Base-by-base conservation (phyloP, 2,888 invertebrate species). In the Petrolisthes cinctipes region DNA sequence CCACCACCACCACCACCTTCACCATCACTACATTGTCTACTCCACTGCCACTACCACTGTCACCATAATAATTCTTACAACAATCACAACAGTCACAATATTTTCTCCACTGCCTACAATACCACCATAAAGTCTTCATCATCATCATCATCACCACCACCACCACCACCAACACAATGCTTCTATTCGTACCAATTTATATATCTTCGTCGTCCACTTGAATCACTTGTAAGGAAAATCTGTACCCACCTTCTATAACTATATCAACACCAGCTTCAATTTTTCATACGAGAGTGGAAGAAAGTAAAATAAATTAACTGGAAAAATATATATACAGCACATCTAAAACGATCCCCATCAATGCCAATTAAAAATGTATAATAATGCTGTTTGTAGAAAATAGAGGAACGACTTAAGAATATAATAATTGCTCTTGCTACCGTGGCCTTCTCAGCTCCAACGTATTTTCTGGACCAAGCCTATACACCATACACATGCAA, bases 51-150 rank as follows among this genome's bases (percentile, higher is more conserved):
- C 11, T 11, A 73, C 20, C 7, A 23, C 17, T 17, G 61, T 61
- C 9, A 17, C 17, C 61, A 61, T 61, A 9, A 61, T 61, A 11
- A 2, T 17, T 17, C 17, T 61, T 17, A 61, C 17, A 11, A 54
- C 11, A n/a, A 75, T n/a, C 79, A 53, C 79, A 14, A 79, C 54
- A 53, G 54, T 54, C 79, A 79, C 79, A 54, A 54, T 51, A 54
- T 56, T 61, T 61, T 61, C 17, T 61, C 9, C 9, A 61, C 17
- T 11, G 17, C 17, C 61, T 61, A 17, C 61, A 61, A 61, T 9
- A 61, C 61, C 9, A 61, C 17, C 61, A 61, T 61, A 9, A 61
- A 17, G 9, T 9, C 17, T 1, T 11, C 61, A 9, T 17, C 17
- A 61, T 61, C 61, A 61, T 61, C 61, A 61, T 61, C 61, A 61